phyloP scores from a whole-genome alignment of 2,797 vertebrate species.

The Dendrocincla tyrannina region DNA sequence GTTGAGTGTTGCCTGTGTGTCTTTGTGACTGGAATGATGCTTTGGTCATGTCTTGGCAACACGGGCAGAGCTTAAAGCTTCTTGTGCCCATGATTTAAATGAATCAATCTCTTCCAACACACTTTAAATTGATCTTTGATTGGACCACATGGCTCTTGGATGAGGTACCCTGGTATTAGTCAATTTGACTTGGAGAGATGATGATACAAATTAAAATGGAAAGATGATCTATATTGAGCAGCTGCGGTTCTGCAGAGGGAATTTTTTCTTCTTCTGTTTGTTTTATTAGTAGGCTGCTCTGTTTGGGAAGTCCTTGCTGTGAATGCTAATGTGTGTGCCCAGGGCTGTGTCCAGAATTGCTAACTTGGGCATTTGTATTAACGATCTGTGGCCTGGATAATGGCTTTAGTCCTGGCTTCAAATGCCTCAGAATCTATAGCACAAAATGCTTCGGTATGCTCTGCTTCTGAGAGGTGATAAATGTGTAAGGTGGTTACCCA shows the following conservation, averaged over 20 bases:
- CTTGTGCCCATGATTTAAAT: constrained; percentile 12
- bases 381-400: constrained; percentile 18
- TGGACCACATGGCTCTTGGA: constrained; percentile 32
- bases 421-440: constrained; percentile 15
- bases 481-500: not conserved
- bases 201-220: constrained; percentile 65
- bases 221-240: constrained; percentile 46
- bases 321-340: constrained; percentile 52
- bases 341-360: constrained; percentile 36
- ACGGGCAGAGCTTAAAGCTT: not conserved
- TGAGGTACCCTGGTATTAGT: constrained; percentile 46
- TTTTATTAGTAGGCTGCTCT: constrained; percentile 18
- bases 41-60: not conserved
- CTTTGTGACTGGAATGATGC: not conserved
- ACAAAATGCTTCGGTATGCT: constrained; percentile 3
- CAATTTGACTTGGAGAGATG: constrained; percentile 61
- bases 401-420: constrained; percentile 36
- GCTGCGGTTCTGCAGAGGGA: not conserved
- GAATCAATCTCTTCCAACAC: constrained; percentile 26
- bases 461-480: not conserved
- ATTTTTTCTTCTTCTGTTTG: not conserved
- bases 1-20: not conserved
- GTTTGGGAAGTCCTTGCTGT: constrained; percentile 36
- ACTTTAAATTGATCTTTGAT: constrained; percentile 62
- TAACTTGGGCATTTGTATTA: constrained; percentile 54